These are phyloP conservation scores for Eublepharis macularius DNA, from an alignment of 2,113 vertebrate species.

Conservation along the genomic window DNA sequence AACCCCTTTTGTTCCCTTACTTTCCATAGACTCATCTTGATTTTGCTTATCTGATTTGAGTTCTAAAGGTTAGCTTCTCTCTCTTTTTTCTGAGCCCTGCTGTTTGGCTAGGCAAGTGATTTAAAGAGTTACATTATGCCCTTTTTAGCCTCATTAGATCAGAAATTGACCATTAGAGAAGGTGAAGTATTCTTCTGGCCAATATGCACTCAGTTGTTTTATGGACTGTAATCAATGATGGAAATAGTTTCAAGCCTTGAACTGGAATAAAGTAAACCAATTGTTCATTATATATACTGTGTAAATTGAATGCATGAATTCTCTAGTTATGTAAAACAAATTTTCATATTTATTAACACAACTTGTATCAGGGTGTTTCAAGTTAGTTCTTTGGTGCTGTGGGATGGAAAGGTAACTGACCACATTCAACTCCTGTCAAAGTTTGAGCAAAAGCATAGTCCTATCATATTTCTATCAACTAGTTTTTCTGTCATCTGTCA, in stretches of 20 bases:
- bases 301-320: no score
- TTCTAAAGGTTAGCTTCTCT: neutral
- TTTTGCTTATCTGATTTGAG: neutral
- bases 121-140: neutral
- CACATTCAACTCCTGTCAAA: no score
- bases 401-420: no score
- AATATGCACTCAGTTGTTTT: neutral
- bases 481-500: no score
- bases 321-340: no score
- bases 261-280: neutral
- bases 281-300: neutral
- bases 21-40: neutral
- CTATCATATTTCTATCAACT: no score
- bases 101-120: neutral
- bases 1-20: no score
- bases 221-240: neutral
- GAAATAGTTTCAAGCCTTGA: neutral
- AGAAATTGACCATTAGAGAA: constrained; percentile 11
- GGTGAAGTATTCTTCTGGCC: neutral
- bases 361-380: no score
- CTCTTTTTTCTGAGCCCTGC: neutral
- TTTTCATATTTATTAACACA: no score
- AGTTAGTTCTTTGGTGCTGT: no score
- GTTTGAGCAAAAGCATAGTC: no score
- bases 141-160: neutral